A percentile compares a stretch with the other conserved stretches of the same genome.
Evolutionary conservation across 2,888 invertebrate genomes (phyloP).

Genomic region (Pristionchus entomophagus): DNA sequence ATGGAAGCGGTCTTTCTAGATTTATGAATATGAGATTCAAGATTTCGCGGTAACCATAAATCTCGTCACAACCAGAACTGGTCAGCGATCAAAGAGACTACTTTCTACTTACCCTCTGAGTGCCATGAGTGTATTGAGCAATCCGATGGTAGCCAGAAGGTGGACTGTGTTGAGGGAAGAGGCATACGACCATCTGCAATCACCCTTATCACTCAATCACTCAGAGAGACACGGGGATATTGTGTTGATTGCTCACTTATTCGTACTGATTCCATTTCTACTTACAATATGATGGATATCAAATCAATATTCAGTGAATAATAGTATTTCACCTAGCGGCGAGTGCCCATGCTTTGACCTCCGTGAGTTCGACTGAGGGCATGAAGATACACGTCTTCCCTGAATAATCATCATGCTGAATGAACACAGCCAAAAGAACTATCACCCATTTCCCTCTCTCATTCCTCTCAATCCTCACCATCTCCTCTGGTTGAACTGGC

Average conservation of each 20-base stretch:
- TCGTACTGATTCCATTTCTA: too few relatives aligned
- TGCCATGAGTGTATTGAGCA: slow-evolving; percentile 96
- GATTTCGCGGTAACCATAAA: too few relatives aligned
- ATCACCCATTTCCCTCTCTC: not conserved
- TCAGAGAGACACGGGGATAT: slow-evolving; percentile 55
- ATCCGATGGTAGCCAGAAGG: slow-evolving; percentile 91
- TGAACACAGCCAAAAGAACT: not conserved
- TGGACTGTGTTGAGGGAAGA: slow-evolving; percentile 96
- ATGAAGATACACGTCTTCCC: slow-evolving; percentile 71
- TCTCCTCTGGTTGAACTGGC: slow-evolving; percentile 42
- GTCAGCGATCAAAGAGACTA: too few relatives aligned
- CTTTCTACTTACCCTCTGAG: slow-evolving; percentile 83
- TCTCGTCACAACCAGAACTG: too few relatives aligned
- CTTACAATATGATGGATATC: not conserved
- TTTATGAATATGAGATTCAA: too few relatives aligned
- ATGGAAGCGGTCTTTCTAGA: not conserved
- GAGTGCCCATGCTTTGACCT: not conserved
- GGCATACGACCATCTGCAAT: slow-evolving; percentile 93
- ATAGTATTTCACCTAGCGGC: not conserved
- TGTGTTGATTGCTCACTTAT: too few relatives aligned
- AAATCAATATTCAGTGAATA: not conserved
- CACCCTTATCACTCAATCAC: not conserved
- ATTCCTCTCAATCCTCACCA: not conserved
- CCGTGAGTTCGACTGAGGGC: slow-evolving; percentile 55
- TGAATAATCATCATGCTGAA: slow-evolving; percentile 50